Evolutionary conservation across 2,797 vertebrate genomes (phyloP), one percentile per base, ranked within the genome.

Genomic region (Salarias fasciatus): DNA sequence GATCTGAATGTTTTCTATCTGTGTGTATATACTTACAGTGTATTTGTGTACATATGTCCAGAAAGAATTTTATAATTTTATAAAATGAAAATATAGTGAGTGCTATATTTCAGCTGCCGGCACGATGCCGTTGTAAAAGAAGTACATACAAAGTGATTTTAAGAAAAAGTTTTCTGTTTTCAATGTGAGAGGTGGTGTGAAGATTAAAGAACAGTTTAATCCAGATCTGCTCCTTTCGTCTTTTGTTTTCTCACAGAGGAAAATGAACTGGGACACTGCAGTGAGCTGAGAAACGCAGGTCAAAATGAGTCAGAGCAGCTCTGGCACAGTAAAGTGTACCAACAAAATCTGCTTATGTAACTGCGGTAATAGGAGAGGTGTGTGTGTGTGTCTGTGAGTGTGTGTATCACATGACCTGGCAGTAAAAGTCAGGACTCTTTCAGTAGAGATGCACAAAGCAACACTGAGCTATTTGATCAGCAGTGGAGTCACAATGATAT

Each of bases 21-120:
- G 60, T 84, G 60, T 86, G 76, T 90, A 80, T 69, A 91, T 86
- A 86, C 51, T 38, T 63, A 55, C 70, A 70, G 68, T 86, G 80
- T 82, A 80, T 84, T 77, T 86, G 80, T 89, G 87, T 87, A 88
- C 37, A 89, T 83, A 84, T 86, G 59, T 83, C 30, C 53, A 84
- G 61, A 91, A 67, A n/a, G n/a, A 61, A 73, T 88, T 91, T 92
- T 93, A 82, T 93, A 92, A 92, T 92, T 91, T 93, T 93, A 80
- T 91, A 90, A 24, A 91, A 86, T 80, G 53, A 66, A 85, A 84
- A 80, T 82, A 81, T 74, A 68, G 62, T 86, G 66, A 83, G 85
- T 35, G 43, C 73, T 88, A 82, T 88, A 83, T 90, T 84, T 90
- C 56, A 80, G 75, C 75, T 88, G 79, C 69, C 70, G 68, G 65